Conservation (phyloP, 2,888 invertebrate genomes). For the Thelaira solivaga region DNA sequence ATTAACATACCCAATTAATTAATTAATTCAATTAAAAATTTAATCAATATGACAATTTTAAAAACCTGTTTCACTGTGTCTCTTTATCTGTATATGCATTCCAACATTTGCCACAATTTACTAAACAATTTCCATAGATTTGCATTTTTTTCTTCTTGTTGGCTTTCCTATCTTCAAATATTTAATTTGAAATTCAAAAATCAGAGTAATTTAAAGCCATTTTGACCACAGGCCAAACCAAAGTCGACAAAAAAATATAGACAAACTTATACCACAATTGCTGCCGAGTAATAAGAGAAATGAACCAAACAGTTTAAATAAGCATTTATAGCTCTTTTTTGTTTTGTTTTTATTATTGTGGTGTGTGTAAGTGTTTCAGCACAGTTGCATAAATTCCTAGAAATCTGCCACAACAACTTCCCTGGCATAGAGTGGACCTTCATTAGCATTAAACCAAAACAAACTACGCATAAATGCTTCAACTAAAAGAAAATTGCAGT, state of each 20-base stretch:
- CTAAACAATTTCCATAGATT: slow-evolving; percentile 39
- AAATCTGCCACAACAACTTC: slow-evolving; percentile 31
- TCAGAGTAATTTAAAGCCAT: slow-evolving; percentile 38
- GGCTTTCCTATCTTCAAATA: slow-evolving; percentile 16
- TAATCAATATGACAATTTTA: background rate
- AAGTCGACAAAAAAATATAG: background rate
- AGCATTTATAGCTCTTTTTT: background rate
- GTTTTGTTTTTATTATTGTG: background rate
- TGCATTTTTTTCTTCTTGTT: background rate
- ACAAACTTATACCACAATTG: slow-evolving; percentile 19
- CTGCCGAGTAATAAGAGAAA: slow-evolving; percentile 11
- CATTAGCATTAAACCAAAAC: slow-evolving; percentile 58
- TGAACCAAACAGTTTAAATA: slow-evolving; percentile 29
- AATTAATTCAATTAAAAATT: too few relatives aligned
- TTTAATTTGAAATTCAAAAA: slow-evolving; percentile 60
- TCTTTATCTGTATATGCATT: background rate
- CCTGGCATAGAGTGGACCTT: slow-evolving; percentile 31
- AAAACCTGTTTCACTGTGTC: background rate
- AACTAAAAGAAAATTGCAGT: slow-evolving; percentile 38
- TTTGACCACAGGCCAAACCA: slow-evolving; percentile 22
- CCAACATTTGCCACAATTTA: slow-evolving; percentile 6
- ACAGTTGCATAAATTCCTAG: slow-evolving; percentile 33
- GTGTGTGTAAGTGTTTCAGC: background rate
- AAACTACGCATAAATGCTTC: slow-evolving; percentile 54
- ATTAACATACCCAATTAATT: too few relatives aligned